Percentiles rank a stretch among this genome's conserved stretches.
These are phyloP conservation scores for Trachelus stipa DNA, from an alignment of 2,888 invertebrate genomes.

Conservation along the genomic window DNA sequence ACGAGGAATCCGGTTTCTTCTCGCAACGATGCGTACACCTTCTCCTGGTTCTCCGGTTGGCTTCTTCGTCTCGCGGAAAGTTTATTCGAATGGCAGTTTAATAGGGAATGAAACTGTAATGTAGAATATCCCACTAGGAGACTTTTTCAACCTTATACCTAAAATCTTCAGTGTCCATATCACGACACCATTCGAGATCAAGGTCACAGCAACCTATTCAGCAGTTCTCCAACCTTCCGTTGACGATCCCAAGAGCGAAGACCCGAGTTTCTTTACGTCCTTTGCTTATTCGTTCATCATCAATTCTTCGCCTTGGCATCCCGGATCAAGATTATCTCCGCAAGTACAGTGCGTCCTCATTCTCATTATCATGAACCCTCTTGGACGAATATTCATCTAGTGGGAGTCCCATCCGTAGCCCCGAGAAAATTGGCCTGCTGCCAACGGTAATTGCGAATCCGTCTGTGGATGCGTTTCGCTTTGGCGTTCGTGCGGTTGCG, in stretches of 20 bases:
- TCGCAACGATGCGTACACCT: not conserved
- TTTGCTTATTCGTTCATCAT: not conserved
- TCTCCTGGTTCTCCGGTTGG: not conserved
- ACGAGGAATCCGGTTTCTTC: slow-evolving; percentile 1
- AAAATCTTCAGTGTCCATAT: not conserved
- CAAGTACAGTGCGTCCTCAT: not conserved
- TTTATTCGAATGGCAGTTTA: not conserved
- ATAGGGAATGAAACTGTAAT: not conserved
- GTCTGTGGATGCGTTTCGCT: not conserved
- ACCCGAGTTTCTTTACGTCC: not conserved
- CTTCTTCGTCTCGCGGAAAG: not conserved
- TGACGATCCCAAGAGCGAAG: not conserved
- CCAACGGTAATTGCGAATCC: not conserved
- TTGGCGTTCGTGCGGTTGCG: not conserved
- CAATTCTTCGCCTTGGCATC: not conserved
- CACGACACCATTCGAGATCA: not conserved
- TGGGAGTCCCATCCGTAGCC: not conserved
- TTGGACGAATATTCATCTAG: not conserved
- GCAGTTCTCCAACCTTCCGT: not conserved
- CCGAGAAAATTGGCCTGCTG: not conserved
- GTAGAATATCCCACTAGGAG: not conserved
- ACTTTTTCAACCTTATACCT: not conserved
- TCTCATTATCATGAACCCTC: not conserved
- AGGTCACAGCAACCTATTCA: not conserved
- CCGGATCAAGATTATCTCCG: not conserved